Conservation (phyloP, 1,140 invertebrate genomes). For the Prorops nasuta region DNA sequence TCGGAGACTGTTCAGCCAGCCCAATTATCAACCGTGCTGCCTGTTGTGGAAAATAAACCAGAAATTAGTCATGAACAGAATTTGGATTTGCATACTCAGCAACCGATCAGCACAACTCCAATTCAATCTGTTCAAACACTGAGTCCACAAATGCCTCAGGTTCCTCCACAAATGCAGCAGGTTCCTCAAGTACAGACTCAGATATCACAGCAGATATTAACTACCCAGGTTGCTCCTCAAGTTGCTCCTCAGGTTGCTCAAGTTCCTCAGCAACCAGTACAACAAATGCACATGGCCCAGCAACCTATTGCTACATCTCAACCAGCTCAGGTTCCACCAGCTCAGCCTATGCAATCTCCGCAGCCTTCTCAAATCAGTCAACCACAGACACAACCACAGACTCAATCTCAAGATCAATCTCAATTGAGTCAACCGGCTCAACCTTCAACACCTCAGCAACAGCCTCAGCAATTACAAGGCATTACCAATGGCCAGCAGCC, state of each 20-base stretch:
- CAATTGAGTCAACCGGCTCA: slow-evolving; percentile 12
- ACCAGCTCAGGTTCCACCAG: slow-evolving; percentile 12
- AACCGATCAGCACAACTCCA: slow-evolving; percentile 15
- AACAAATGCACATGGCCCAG: slow-evolving; percentile 31
- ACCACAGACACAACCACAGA: slow-evolving; percentile 23
- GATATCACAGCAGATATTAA: slow-evolving; percentile 39
- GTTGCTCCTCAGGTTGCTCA: slow-evolving; percentile 28
- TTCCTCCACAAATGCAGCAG: slow-evolving; percentile 14
- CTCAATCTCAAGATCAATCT: slow-evolving; percentile 8
- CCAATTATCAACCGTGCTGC: too few species aligned
- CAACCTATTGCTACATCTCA: slow-evolving; percentile 26
- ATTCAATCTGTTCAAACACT: slow-evolving; percentile 28
- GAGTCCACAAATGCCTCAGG: too few species aligned
- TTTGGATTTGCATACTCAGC: slow-evolving; percentile 32
- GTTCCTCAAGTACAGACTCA: slow-evolving; percentile 1
- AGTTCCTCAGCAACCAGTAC: slow-evolving; percentile 18
- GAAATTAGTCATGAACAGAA: slow-evolving; percentile 42
- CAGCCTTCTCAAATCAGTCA: slow-evolving; percentile 31
- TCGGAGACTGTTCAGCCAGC: too few species aligned
- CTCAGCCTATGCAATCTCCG: slow-evolving; percentile 24
- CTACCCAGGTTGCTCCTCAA: slow-evolving; percentile 16
- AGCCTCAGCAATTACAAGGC: slow-evolving; percentile 16
- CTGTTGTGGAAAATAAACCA: too few species aligned
- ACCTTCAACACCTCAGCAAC: slow-evolving; percentile 1
- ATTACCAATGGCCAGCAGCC: slow-evolving; percentile 12